These are phyloP conservation scores for Ophraella communa DNA, from an alignment of 2,888 invertebrate species.

Conservation along the genomic window DNA sequence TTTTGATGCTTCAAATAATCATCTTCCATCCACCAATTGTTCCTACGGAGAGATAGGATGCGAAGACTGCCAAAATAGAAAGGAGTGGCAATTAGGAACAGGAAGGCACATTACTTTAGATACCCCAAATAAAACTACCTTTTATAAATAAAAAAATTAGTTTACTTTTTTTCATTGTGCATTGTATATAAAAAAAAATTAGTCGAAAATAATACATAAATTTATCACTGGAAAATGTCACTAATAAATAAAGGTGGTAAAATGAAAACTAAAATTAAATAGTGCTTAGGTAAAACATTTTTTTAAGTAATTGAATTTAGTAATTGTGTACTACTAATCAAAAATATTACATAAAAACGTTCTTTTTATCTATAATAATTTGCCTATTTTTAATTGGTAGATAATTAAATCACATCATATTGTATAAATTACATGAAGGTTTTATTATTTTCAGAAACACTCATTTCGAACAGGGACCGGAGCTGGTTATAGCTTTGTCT, in stretches of 20 bases:
- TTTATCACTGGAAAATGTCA: conserved; percentile 6
- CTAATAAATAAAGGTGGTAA: conserved; percentile 7
- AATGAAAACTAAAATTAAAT: background rate
- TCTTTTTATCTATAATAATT: background rate
- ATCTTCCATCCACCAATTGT: no score
- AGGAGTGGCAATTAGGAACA: no score
- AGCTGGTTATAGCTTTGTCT: no score
- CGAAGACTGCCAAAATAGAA: no score
- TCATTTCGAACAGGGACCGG: background rate
- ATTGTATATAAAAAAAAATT: conserved; percentile 1
- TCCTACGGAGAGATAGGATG: no score
- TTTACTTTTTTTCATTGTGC: conserved; percentile 6
- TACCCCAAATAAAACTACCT: background rate
- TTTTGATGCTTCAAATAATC: no score
- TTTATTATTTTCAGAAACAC: background rate
- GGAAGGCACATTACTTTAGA: no score
- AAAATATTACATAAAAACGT: conserved; percentile 4
- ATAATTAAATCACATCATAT: conserved; percentile 9
- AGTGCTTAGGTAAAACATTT: background rate
- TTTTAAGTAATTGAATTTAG: background rate
- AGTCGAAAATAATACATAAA: conserved; percentile 7
- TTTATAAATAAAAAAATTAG: background rate
- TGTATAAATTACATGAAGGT: background rate
- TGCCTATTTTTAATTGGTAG: conserved; percentile 7
- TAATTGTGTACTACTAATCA: background rate